Percentiles rank a stretch among this genome's conserved stretches.
Evolutionary conservation across 2,797 vertebrate genomes (phyloP).

Genomic region (Spinus olivaceus): DNA sequence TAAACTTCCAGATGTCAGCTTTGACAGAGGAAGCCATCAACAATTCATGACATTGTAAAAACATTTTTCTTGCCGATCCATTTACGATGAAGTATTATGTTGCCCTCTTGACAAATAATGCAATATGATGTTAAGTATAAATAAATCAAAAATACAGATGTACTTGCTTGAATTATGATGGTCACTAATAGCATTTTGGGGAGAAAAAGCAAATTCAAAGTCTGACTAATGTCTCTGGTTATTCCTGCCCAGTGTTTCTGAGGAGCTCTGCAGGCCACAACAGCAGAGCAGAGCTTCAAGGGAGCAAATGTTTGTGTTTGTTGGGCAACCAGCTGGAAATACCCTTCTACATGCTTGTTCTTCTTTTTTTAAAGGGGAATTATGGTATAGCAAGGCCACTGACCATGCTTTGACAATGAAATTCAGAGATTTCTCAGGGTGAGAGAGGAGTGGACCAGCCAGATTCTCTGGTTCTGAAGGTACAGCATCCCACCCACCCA

Average conservation of each 20-base stretch:
- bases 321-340: not conserved
- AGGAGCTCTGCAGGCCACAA: not conserved
- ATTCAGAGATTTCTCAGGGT: not conserved
- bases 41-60: constrained; percentile 56
- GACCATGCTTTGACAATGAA: not conserved
- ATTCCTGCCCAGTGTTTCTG: not conserved
- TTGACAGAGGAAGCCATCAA: constrained; percentile 45
- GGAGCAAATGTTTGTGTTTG: not conserved
- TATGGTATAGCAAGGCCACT: not conserved
- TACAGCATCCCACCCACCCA: not conserved
- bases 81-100: constrained; percentile 58
- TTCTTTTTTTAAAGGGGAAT: not conserved
- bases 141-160: constrained; percentile 61
- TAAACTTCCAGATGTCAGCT: constrained; percentile 62
- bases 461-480: not conserved
- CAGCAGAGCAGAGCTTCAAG: not conserved
- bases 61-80: constrained; percentile 54
- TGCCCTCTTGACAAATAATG: constrained; percentile 63
- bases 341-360: not conserved
- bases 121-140: constrained; percentile 52
- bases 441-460: not conserved
- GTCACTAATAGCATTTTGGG: constrained; percentile 41
- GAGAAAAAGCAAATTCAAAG: constrained; percentile 2
- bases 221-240: constrained; percentile 12
- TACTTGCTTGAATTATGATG: constrained; percentile 25